Percentiles rank a stretch among this genome's conserved stretches.
phyloP scores from a whole-genome alignment of 2,113 vertebrate species.

The Macaca nemestrina region DNA sequence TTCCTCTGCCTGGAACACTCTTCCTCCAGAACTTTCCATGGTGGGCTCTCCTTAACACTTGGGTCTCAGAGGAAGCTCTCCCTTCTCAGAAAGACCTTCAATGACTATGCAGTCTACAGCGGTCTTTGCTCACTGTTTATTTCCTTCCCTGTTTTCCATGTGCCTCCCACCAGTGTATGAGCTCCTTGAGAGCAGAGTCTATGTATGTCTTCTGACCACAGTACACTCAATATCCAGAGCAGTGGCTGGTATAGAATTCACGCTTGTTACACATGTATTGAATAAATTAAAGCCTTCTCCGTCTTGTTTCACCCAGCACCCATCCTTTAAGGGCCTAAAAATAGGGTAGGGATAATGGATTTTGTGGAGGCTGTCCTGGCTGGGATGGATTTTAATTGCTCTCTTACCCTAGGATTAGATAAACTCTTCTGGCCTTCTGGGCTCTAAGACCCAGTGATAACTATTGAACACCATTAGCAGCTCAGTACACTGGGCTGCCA shows the following conservation, averaged over 20 bases:
- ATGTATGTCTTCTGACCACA: background rate
- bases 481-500: background rate
- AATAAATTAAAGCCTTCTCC: background rate
- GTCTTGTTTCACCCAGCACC: background rate
- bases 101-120: too few relatives aligned
- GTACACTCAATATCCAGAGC: background rate
- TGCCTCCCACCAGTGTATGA: background rate
- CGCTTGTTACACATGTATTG: background rate
- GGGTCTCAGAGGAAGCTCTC: background rate
- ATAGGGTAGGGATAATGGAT: background rate
- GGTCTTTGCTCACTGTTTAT: background rate
- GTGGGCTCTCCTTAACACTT: background rate
- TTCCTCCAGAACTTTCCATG: background rate
- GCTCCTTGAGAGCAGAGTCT: background rate
- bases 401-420: background rate
- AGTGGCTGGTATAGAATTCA: accelerated
- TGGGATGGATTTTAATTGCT: slow-evolving; percentile 41
- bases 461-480: background rate
- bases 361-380: background rate
- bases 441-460: background rate
- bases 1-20: background rate
- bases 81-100: background rate
- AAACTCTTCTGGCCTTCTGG: background rate
- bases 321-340: background rate
- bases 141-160: background rate